phyloP scores from a whole-genome alignment of 2,797 vertebrate species.

The Micrastur ruficollis region DNA sequence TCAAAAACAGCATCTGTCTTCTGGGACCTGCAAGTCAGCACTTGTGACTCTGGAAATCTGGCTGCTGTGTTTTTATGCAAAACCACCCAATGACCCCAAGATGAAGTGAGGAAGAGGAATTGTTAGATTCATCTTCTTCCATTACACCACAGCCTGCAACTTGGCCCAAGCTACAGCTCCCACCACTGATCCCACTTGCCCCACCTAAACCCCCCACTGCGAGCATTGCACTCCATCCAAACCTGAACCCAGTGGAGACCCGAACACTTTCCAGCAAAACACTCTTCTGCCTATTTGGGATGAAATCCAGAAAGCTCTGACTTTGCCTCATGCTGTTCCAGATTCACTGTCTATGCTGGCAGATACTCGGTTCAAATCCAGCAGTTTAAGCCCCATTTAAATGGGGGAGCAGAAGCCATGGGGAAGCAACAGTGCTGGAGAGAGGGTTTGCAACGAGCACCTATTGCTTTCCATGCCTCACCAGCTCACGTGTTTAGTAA shows the following conservation, averaged over 20 bases:
- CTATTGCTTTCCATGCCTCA: fast-evolving
- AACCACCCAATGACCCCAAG: fast-evolving
- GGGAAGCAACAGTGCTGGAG: background rate
- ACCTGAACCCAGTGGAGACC: background rate
- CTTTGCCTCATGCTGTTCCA: background rate
- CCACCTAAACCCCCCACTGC: background rate
- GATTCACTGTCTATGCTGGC: background rate
- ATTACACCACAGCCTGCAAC: background rate
- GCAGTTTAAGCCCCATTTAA: background rate
- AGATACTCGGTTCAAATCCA: background rate
- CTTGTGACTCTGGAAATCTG: background rate
- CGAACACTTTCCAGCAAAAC: background rate
- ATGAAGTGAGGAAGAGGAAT: background rate
- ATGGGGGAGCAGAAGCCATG: background rate
- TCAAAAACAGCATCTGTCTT: background rate
- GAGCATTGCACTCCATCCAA: background rate
- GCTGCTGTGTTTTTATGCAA: background rate
- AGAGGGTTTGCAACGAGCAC: background rate
- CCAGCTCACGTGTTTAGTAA: fast-evolving
- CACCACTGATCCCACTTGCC: background rate
- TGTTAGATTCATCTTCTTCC: background rate
- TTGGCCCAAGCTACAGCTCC: background rate
- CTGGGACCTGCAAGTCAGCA: background rate
- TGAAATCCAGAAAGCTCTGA: background rate
- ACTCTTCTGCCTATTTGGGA: background rate